Percentiles rank a stretch among this genome's conserved stretches.
Conservation (phyloP, 2,797 vertebrate species). For the Manis pentadactyla region DNA sequence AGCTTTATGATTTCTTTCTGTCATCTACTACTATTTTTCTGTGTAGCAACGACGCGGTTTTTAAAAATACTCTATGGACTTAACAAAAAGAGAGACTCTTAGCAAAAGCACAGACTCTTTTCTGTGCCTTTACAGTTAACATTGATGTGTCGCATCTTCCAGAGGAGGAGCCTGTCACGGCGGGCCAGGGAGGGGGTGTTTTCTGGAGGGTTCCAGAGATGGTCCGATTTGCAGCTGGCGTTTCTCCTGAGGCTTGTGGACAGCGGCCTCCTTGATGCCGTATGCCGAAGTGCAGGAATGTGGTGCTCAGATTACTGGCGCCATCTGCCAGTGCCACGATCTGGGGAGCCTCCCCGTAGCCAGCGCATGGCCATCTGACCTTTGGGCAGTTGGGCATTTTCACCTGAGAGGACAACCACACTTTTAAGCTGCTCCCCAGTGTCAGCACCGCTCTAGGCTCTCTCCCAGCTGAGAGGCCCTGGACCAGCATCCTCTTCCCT, state of each 20-base stretch:
- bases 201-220: not conserved
- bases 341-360: fast-evolving
- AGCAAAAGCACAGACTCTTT: too few relatives aligned
- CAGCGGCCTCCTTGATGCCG: not conserved
- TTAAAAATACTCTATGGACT: not conserved
- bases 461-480: fast-evolving
- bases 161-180: not conserved
- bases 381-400: not conserved
- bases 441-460: not conserved
- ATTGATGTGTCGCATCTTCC: not conserved
- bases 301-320: not conserved
- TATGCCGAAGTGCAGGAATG: fast-evolving
- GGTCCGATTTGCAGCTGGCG: not conserved
- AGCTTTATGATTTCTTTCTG: not conserved
- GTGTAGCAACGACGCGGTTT: not conserved
- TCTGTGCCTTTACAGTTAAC: not conserved
- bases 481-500: fast-evolving
- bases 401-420: not conserved
- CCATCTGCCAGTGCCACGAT: fast-evolving
- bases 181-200: not conserved
- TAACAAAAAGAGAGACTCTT: not conserved
- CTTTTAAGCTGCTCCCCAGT: not conserved
- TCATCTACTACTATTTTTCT: not conserved
- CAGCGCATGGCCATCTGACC: not conserved
- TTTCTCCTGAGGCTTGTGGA: not conserved